Conservation (phyloP, 2,113 vertebrate species). For the Craseonycteris thonglongyai region DNA sequence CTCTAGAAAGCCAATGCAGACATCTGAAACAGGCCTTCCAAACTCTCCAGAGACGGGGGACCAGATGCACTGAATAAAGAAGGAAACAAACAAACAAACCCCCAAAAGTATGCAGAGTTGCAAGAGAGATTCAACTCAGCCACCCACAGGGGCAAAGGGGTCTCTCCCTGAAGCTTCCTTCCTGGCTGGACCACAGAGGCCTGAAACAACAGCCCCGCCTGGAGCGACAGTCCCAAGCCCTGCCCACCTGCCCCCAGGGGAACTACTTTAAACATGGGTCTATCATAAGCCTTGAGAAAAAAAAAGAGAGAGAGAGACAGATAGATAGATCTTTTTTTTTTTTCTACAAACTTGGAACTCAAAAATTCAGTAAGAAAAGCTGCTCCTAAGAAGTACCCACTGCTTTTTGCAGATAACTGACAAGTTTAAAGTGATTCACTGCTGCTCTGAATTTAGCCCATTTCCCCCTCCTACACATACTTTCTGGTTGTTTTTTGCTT, state of each 20-base stretch:
- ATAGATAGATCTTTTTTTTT: no score
- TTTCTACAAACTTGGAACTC: conserved; percentile 14
- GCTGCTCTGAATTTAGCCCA: not conserved
- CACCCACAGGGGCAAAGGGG: not conserved
- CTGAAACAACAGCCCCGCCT: not conserved
- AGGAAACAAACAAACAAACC: not conserved
- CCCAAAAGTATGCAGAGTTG: not conserved
- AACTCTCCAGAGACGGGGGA: not conserved
- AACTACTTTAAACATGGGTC: not conserved
- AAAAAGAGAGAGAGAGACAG: no score
- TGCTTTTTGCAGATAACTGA: not conserved
- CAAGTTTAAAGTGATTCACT: not conserved
- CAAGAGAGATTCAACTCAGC: not conserved
- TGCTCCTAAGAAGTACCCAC: not conserved
- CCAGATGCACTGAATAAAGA: not conserved
- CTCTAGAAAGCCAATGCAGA: not conserved
- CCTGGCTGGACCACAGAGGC: not conserved
- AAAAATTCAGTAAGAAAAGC: not conserved
- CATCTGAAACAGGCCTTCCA: not conserved
- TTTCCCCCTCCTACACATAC: not conserved
- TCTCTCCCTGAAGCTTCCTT: not conserved
- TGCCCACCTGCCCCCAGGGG: not conserved
- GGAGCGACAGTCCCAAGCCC: not conserved
- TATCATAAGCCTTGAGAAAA: not conserved
- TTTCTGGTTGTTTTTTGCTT: not conserved